Percentiles rank a stretch among this genome's conserved stretches.
Conservation (phyloP, 2,797 vertebrate species). For the Alosa sapidissima region DNA sequence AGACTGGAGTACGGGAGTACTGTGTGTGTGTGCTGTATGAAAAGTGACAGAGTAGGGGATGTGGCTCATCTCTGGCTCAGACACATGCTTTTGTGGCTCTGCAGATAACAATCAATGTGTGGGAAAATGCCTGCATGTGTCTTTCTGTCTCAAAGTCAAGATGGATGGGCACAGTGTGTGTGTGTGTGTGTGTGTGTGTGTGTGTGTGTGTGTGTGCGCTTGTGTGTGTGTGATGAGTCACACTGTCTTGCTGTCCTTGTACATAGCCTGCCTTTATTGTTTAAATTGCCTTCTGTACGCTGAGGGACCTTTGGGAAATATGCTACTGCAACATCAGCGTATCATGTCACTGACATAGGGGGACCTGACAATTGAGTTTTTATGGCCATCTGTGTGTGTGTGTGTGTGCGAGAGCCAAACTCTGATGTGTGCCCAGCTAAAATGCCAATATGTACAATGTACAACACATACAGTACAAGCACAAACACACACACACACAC, state of each 20-base stretch:
- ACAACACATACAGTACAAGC: too few species aligned
- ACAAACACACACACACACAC: background rate
- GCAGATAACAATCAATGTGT: background rate
- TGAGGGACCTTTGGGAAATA: conserved; percentile 2
- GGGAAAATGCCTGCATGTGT: conserved; percentile 38
- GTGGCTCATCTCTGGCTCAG: background rate
- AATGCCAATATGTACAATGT: background rate
- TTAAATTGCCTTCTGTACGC: background rate
- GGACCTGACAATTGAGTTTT: conserved; percentile 29
- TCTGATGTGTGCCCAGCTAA: background rate
- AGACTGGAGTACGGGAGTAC: background rate
- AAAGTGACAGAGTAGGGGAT: background rate
- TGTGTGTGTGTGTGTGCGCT: conserved; percentile 15
- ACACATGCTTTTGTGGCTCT: background rate
- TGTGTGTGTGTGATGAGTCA: conserved; percentile 34
- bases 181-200: conserved; percentile 26
- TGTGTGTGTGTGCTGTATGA: background rate
- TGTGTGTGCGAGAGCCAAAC: background rate
- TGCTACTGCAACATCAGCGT: background rate
- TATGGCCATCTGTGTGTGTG: background rate
- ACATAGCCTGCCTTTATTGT: background rate
- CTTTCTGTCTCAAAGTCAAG: conserved; percentile 26
- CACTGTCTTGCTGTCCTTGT: background rate
- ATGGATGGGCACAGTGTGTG: conserved; percentile 21
- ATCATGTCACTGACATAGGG: conserved; percentile 1